Base-by-base conservation (phyloP, 2,113 vertebrate species). In the Misgurnus mizolepis region DNA sequence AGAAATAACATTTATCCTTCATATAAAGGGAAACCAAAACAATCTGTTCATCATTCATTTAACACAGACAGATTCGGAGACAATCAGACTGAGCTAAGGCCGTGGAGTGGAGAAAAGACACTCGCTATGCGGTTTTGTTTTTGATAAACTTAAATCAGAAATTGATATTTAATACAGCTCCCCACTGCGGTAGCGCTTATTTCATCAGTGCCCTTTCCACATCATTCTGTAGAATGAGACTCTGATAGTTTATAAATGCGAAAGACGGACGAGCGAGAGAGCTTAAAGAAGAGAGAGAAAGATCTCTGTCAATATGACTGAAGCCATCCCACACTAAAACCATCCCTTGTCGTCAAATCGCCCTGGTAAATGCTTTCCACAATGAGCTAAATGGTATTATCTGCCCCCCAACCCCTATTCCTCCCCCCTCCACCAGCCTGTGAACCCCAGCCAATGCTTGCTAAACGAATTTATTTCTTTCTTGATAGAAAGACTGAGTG, bases 331-430 rank as follows among this genome's bases (percentile, higher is more conserved):
- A 89, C 88, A 88, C 86, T 88, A 88, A 91, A 85, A 87, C 90
- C 89, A 89, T 88, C 88, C 89, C 88, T 91, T 92, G 90, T 92
- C 89, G 80, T 91, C 88, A 93, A 90, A 91, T 90, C 91, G 89
- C 58, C 65, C 86, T 88, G 85, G 89, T 91, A 91, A 92, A 92
- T 92, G 90, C 90, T 91, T 91, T 91, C 87, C 86, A 73, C 85
- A 87, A 92, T 91, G 90, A 92, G 89, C 86, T 90, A 89, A 90
- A 90, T 91, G 89, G 89, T 89, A 88, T 88, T 86, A 86, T 85
- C 82, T 80, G 79, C 67, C 68, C 86, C 80, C 81, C 74, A 66
- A 39, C 65, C 79, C n/a, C 79, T 68, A 76, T 78, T 71, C 65
- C 47, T 27, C 60, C 71, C 62, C 56, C 40, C 18, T 60, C 41